Evolutionary conservation across 2,797 vertebrate genomes (phyloP), one percentile per base, ranked within the genome.

Genomic region (Rhinoraja longicauda): DNA sequence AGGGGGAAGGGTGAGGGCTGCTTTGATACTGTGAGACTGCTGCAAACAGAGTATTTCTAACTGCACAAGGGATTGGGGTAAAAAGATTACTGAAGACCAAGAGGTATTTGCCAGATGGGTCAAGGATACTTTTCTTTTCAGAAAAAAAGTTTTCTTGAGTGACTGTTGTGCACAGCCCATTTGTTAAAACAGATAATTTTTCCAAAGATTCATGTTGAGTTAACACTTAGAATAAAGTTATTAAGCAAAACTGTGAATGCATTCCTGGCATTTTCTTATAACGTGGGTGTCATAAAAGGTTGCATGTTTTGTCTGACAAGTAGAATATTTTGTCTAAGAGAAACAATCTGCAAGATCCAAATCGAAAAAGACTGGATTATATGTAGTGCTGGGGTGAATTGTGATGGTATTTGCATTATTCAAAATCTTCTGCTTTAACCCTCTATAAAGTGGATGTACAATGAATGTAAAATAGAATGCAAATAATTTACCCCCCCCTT

Each of bases 251-350:
- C 36, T 29, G 36, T 91, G 32, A 91, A 29, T 7, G 39, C 67
- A 91, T 91, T 91, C 90, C 90, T 45, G 21, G 24, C 67, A 91
- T 91, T 72, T 91, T 91, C 90, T 36, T 45, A 6, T 29, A 45
- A 91, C 53, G 67, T 53, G 67, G 67, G 67, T 39, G 36, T 8
- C 13, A 72, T 19, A 70, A 53, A 26, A 70, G 67, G 4, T 91
- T 67, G 17, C 32, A 36, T 90, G 86, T 90, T 90, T 90, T 90
- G 86, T 90, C 62, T 90, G 32, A 90, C 86, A 70, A 57, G 64
- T 39, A 39, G 86, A 24, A 73, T 91, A 73, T 91, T 91, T 73
- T 91, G 90, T 72, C 67, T 73, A 9, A 73, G 13, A 73, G 67
- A 73, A 62, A 39, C 4, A 29, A 73, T 32, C 9, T 62, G 21